Percentiles rank a stretch among this genome's conserved stretches.
Evolutionary conservation across 1,140 invertebrate species (phyloP).

Genomic region (Caenorhabditis briggsae): DNA sequence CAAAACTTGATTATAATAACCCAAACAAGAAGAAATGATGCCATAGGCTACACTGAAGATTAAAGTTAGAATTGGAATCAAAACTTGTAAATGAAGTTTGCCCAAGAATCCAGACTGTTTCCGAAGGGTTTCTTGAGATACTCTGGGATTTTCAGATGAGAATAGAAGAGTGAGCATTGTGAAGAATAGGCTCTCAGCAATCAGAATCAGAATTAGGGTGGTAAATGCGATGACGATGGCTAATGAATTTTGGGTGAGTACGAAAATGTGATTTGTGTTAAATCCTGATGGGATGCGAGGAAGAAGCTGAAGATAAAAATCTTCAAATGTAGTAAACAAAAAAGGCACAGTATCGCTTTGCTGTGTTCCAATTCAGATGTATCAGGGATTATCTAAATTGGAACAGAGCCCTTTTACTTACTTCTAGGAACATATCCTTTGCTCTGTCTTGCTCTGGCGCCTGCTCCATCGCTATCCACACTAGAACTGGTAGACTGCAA

Average conservation of each 20-base stretch:
- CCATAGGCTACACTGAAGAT: not conserved
- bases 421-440: not conserved
- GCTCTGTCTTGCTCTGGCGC: not conserved
- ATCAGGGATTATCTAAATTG: no score
- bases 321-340: no score
- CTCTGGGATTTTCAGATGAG: not conserved
- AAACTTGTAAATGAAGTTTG: conserved; percentile 8
- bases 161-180: not conserved
- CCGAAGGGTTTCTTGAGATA: not conserved
- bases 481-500: not conserved
- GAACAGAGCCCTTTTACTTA: not conserved
- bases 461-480: not conserved
- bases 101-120: not conserved
- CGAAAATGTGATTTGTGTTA: not conserved
- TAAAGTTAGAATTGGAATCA: not conserved
- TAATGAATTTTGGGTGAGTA: not conserved
- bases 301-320: not conserved
- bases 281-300: not conserved
- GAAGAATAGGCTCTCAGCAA: not conserved
- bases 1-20: conserved; percentile 11
- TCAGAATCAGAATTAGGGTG: not conserved
- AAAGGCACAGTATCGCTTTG: no score
- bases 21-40: not conserved
- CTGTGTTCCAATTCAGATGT: no score
- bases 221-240: not conserved